These are phyloP conservation scores for Lytechinus pictus DNA, from an alignment of 35 echinoderm and acorn worm genomes.

Conservation along the genomic window DNA sequence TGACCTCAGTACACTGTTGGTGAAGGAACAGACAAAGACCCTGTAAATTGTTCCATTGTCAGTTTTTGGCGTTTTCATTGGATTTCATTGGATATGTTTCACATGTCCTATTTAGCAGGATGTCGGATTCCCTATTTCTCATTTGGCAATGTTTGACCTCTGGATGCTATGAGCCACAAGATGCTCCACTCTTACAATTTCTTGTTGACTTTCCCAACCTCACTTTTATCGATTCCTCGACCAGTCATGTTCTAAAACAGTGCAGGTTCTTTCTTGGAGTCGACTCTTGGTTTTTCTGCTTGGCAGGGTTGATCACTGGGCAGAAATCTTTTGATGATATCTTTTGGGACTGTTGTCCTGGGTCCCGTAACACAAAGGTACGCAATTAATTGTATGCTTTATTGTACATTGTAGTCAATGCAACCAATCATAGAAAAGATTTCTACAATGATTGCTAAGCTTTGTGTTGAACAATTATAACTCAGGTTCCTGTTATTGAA, in stretches of 20 bases:
- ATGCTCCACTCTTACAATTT: background rate
- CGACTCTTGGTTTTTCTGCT: background rate
- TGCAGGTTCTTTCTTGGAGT: constrained; percentile 47
- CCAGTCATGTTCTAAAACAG: background rate
- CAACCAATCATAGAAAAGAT: too few species aligned
- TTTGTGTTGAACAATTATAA: background rate
- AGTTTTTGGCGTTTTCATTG: constrained; percentile 27
- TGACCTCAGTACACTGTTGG: constrained; percentile 49
- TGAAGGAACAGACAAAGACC: constrained; percentile 36
- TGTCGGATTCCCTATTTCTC: constrained; percentile 12
- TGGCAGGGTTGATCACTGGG: too few species aligned
- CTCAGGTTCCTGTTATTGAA: constrained; percentile 24
- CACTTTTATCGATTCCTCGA: constrained; percentile 1
- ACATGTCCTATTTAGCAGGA: background rate
- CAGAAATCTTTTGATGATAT: too few species aligned
- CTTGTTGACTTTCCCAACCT: constrained; percentile 39
- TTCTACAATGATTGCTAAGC: too few species aligned
- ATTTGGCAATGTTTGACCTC: constrained; percentile 27
- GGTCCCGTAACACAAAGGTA: too few species aligned
- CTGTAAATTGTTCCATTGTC: constrained; percentile 51
- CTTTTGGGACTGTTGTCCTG: too few species aligned
- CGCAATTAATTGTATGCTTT: too few species aligned
- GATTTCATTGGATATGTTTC: constrained; percentile 60
- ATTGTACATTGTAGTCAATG: too few species aligned
- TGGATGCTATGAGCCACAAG: constrained; percentile 39